Percentiles rank a stretch among this genome's conserved stretches.
Conservation (phyloP, 1,140 invertebrate genomes). For the Choristoneura fumiferana region DNA sequence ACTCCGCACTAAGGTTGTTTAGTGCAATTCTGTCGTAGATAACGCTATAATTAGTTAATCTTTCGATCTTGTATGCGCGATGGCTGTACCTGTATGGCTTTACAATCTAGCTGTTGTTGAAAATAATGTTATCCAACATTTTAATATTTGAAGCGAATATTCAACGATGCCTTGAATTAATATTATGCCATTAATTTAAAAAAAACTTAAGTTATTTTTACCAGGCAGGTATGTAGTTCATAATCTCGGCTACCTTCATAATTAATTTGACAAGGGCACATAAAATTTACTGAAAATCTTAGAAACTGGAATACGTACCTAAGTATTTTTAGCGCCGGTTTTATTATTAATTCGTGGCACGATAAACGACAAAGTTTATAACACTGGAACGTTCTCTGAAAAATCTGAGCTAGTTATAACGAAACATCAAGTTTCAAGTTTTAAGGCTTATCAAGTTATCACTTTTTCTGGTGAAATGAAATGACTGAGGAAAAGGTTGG, state of each 20-base stretch:
- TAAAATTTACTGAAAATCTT: neutral
- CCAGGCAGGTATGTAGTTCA: neutral
- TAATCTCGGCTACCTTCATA: slow-evolving; percentile 8
- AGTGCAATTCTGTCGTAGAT: slow-evolving; percentile 12
- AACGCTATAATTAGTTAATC: slow-evolving; percentile 15
- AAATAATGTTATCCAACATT: neutral
- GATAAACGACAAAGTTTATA: slow-evolving; percentile 9
- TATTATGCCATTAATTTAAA: too few relatives aligned
- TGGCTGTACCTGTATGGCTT: neutral
- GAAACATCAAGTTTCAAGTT: too few relatives aligned
- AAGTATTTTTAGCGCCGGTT: slow-evolving; percentile 6
- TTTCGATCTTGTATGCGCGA: neutral
- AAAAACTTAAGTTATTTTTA: too few relatives aligned
- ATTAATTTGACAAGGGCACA: slow-evolving; percentile 14
- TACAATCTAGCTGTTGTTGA: neutral
- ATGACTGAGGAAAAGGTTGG: too few relatives aligned
- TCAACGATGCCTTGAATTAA: too few relatives aligned
- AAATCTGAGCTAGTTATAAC: neutral
- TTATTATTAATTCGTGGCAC: slow-evolving; percentile 7
- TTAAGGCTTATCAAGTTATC: too few relatives aligned
- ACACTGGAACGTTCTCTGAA: slow-evolving; percentile 13
- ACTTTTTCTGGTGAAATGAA: too few relatives aligned
- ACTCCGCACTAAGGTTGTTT: slow-evolving; percentile 15
- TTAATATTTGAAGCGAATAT: neutral
- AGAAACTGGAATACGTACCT: neutral